Evolutionary conservation across 2,888 invertebrate species (phyloP), one percentile per base, ranked within the genome.

Genomic region (Macaria notata): DNA sequence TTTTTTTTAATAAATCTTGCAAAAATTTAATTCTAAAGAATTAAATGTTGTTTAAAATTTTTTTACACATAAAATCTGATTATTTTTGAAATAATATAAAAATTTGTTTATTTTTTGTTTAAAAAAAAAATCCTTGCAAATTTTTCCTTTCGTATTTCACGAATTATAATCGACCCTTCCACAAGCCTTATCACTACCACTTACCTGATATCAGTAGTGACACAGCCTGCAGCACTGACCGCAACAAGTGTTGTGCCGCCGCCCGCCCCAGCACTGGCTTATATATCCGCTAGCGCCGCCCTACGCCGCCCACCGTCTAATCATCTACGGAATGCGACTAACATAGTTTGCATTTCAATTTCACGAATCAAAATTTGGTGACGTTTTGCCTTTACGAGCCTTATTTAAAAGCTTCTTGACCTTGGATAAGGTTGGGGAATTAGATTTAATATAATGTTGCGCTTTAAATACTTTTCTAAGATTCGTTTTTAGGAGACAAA

Each of bases 211-310:
- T 75, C 68, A 65, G 66, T 41, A 73, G 76, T 63, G 50, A 55
- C 56, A 63, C 67, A 53, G 59, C 70, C 72, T 70, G 75, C 66
- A 65, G 68, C 69, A 70, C 66, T 69, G 66, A 68, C 65, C 66
- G 75, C 89, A 89, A 92, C 90, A 90, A 90, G 89, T 89, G 89
- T 81, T 87, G 80, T 84, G 86, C 78, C 80, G 80, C 76, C 78
- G 78, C 70, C 79, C 81, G 85, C 80, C 81, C 75, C 67, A 70
- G 68, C 73, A 52, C 60, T 62, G 68, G 72, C 86, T 92, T 92
- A 84, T 92, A 92, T 92, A 92, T 72, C 63, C 56, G 55, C 55
- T 54, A 72, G 68, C 72, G 77, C 79, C 75, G 79, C 70, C 81
- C 76, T 74, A 70, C 70, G 74, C 82, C 88, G 82, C 90, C 86